Base-by-base conservation (phyloP, 2,888 invertebrate species). In the Temnothorax ravouxi region DNA sequence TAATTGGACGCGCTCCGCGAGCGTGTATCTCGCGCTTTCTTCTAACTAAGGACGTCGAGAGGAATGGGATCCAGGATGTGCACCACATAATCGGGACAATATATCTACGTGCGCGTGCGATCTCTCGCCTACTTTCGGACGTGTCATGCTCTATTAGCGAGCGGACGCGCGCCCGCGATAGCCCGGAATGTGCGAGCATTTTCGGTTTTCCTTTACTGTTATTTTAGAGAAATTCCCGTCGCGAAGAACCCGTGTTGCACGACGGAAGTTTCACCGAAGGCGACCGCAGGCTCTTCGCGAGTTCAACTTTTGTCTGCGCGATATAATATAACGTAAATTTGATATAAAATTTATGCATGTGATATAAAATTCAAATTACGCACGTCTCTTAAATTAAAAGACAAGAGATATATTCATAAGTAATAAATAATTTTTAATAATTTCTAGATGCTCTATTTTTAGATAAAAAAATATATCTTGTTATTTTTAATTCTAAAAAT, bases 71-170 rank as follows among this genome's bases (percentile, higher is more conserved):
- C 74, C 87, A 76, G 87, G 86, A 88, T 88, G 29, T 69, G 79
- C 59, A 59, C 88, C 87, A 90, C 90, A 90, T 92, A 89, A 89
- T 90, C 87, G 82, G 74, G 59, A 72, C 74, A 77, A 74, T 87
- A 25, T 56, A 41, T 18, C 18, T 21, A 21, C 52, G 72, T 44
- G 80, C 52, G 18, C 47, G 74, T 34, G 77, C 84, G 75, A 84
- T 85, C 84, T 88, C 83, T 74, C 83, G 54, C 50, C 61, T 76
- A 41, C n/a, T 76, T 74, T 80, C 61, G 47, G 21, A 79, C 62
- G 75, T 85, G 90, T 90, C 84, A 87, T 87, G 90, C 89, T 90
- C 89, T 88, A 88, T 89, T 87, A 88, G 88, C 85, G 62, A 62
- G 61, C 84, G 74, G 54, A 75, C 84, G 83, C 56, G 69, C 79